Evolutionary conservation across 1,140 invertebrate species (phyloP).

Genomic region (Formica selysi): DNA sequence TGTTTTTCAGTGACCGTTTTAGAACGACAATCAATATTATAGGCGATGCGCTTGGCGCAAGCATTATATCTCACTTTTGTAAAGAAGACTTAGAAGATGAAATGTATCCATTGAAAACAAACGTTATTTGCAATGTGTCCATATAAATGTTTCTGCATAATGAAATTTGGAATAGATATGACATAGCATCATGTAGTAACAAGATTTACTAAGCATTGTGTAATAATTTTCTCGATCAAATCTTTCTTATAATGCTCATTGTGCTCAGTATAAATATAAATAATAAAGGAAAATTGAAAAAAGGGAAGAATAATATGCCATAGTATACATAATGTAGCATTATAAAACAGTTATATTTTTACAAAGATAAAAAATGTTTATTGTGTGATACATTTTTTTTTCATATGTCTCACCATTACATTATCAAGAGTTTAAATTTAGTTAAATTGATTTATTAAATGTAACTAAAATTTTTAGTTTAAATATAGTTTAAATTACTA

Average conservation of each 20-base stretch:
- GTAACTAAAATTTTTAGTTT: too few species aligned
- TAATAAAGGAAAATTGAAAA: background rate
- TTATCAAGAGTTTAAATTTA: background rate
- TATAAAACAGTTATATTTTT: background rate
- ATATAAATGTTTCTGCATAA: background rate
- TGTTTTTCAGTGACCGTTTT: conserved; percentile 86
- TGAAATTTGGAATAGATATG: conserved; percentile 3
- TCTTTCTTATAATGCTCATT: background rate
- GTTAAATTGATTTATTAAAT: too few species aligned
- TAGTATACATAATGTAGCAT: background rate
- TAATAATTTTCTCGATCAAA: background rate
- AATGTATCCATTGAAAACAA: background rate
- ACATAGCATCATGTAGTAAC: background rate
- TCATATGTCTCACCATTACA: background rate
- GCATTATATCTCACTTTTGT: conserved; percentile 90
- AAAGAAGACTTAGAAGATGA: background rate
- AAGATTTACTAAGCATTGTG: background rate
- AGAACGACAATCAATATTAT: conserved; percentile 93
- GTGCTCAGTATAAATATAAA: background rate
- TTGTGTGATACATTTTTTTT: background rate
- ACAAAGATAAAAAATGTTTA: background rate
- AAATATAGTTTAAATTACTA: too few species aligned
- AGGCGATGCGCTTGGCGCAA: conserved; percentile 92
- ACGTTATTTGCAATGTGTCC: background rate
- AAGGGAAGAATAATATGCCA: background rate